These are phyloP conservation scores for Chalcosyrphus nemorum DNA, from an alignment of 2,888 invertebrate genomes.

Conservation along the genomic window DNA sequence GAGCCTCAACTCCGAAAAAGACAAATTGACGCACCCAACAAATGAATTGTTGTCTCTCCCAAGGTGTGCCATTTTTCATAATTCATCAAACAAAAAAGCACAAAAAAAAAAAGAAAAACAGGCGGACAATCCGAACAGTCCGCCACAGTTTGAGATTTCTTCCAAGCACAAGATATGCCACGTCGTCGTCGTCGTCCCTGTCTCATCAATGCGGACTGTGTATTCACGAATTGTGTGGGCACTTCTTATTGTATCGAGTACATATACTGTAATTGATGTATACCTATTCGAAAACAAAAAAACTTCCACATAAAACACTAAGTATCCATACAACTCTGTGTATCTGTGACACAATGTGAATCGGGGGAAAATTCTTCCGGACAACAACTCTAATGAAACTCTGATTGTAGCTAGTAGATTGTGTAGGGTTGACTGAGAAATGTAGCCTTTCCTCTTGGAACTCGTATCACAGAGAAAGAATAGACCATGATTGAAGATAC, in stretches of 20 bases:
- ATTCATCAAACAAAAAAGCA: conserved; percentile 71
- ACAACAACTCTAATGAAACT: conserved; percentile 55
- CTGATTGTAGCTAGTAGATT: conserved; percentile 61
- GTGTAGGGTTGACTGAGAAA: conserved; percentile 48
- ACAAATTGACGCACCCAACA: conserved; percentile 72
- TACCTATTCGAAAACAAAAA: neutral
- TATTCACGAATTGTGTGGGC: conserved; percentile 69
- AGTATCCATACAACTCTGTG: conserved; percentile 34
- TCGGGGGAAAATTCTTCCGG: conserved; percentile 62
- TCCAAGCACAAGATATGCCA: conserved; percentile 22
- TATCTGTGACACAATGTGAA: conserved; percentile 70
- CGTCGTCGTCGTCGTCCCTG: no score
- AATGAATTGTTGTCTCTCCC: conserved; percentile 72
- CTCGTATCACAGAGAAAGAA: conserved; percentile 48
- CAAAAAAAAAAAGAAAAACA: conserved; percentile 67
- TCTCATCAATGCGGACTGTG: conserved; percentile 65
- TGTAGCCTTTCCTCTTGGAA: conserved; percentile 43
- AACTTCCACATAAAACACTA: conserved; percentile 9
- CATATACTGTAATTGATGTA: conserved; percentile 56
- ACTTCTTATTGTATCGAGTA: conserved; percentile 22
- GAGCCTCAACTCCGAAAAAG: conserved; percentile 18
- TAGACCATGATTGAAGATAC: conserved; percentile 67
- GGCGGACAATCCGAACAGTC: conserved; percentile 70
- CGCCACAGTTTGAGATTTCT: conserved; percentile 45
- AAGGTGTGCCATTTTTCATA: conserved; percentile 73